Evolutionary conservation across 2,797 vertebrate species (phyloP).

Genomic region (Aeoliscus strigatus): DNA sequence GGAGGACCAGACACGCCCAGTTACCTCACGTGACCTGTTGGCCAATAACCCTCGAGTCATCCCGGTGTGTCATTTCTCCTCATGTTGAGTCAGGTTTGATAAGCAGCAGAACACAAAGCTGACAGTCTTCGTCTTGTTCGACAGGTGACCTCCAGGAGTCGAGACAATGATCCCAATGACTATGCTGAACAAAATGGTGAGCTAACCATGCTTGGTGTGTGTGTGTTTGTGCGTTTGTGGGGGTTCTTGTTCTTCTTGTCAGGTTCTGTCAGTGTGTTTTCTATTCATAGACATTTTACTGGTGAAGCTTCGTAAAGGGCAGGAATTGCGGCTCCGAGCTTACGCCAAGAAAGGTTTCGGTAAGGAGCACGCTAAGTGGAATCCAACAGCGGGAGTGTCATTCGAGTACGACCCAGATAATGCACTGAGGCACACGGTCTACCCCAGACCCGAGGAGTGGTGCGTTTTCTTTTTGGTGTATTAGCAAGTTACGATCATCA

Average conservation of each 20-base stretch:
- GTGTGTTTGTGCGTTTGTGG: neutral
- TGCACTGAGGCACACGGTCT: slow-evolving; percentile 89
- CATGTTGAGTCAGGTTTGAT: neutral
- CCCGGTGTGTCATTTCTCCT: slow-evolving; percentile 73
- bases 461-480: slow-evolving; percentile 46
- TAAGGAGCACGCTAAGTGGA: slow-evolving; percentile 99
- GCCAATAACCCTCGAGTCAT: slow-evolving; percentile 95
- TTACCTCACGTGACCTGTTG: slow-evolving; percentile 91
- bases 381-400: slow-evolving; percentile 93
- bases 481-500: neutral
- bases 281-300: slow-evolving; percentile 85
- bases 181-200: slow-evolving; percentile 95
- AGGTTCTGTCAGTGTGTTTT: neutral
- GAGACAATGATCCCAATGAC: slow-evolving; percentile 96
- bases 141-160: slow-evolving; percentile 94
- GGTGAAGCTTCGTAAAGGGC: slow-evolving; percentile 95
- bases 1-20: slow-evolving; percentile 94
- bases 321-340: slow-evolving; percentile 90
- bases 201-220: slow-evolving; percentile 7
- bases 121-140: neutral
- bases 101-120: neutral
- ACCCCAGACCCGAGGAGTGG: slow-evolving; percentile 95
- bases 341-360: slow-evolving; percentile 98
- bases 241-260: neutral
- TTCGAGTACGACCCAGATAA: slow-evolving; percentile 98